Evolutionary conservation across 1,140 invertebrate genomes (phyloP), one percentile per base, ranked within the genome.

Genomic region (Cotesia chilonis): DNA sequence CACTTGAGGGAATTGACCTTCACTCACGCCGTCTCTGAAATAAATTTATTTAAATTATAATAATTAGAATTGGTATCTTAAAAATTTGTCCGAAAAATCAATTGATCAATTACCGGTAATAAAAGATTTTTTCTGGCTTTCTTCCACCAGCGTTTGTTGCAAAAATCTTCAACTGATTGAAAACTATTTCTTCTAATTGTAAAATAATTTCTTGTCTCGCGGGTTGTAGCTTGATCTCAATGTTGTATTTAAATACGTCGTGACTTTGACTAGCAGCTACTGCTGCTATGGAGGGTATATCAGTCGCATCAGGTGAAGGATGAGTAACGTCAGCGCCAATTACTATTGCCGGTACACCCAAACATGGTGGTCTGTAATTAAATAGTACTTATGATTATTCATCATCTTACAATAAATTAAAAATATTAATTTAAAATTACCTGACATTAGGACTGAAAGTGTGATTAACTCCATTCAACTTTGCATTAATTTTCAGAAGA

Each of bases 281-380:
- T 0, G 95, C 95, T n/a, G 95, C 95, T 37, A 97, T 92, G 60
- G 95, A 96, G 0, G 95, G 94, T 17, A 92, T 91, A 36, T 79
- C 73, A 0, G 54, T 77, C 17, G 89, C 88, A 79, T 94, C 92
- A 0, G 92, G 92, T 1, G 92, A 90, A 0, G 94, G 94, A 89
- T 97, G 95, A 0, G 94, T 95, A 0, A 96, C 95, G 86, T 97
- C 96, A 20, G 95, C 95, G 1, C 96, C 95, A 41, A 96, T 87
- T 12, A 94, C 89, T 87, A 96, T 93, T 0, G 87, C 83, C 3
- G 89, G 88, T 36, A 20, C 63, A 0, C 74, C 36, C 6, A 91
- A 74, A 75, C 75, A 89, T 54, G 4, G 1, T 54, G 84, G 82
- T 47, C 82, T 83, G 41, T 47, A 47, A 47, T 47, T 47, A 47